Conservation (phyloP, 2,888 invertebrate species). For the Endotricha flammealis region DNA sequence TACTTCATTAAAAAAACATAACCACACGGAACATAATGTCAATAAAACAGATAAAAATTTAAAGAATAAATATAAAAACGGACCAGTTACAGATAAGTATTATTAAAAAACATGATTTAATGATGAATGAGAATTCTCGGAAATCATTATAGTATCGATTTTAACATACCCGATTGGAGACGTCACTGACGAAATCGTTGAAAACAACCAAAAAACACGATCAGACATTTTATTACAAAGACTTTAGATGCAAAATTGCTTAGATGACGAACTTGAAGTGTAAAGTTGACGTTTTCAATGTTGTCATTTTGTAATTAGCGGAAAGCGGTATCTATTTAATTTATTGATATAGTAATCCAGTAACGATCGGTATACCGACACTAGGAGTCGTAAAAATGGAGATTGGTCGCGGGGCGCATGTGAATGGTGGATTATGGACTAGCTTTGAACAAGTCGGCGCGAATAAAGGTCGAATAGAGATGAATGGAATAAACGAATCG, state of each 20-base stretch:
- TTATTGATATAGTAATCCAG: slow-evolving; percentile 32
- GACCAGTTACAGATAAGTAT: slow-evolving; percentile 21
- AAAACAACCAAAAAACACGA: background rate
- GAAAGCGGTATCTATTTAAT: slow-evolving; percentile 29
- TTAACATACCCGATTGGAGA: slow-evolving; percentile 14
- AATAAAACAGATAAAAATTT: slow-evolving; percentile 23
- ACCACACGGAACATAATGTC: slow-evolving; percentile 19
- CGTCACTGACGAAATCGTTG: slow-evolving; percentile 4
- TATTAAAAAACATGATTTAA: slow-evolving; percentile 19
- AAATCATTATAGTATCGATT: slow-evolving; percentile 23
- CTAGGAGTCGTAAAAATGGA: slow-evolving; percentile 35
- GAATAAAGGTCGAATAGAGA: slow-evolving; percentile 6
- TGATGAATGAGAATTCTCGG: slow-evolving; percentile 23
- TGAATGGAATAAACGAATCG: slow-evolving; percentile 6
- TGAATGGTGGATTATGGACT: slow-evolving; percentile 32
- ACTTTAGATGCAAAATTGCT: slow-evolving; percentile 13
- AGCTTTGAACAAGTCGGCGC: slow-evolving; percentile 4
- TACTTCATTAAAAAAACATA: slow-evolving; percentile 26
- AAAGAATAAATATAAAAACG: slow-evolving; percentile 17
- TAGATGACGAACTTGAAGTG: slow-evolving; percentile 1
- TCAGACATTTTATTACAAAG: background rate
- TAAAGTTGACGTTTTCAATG: slow-evolving; percentile 13
- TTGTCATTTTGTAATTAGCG: slow-evolving; percentile 25
- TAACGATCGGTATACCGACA: slow-evolving; percentile 31
- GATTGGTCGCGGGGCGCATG: slow-evolving; percentile 30